phyloP scores from a whole-genome alignment of 2,113 vertebrate genomes.

The Vulpes lagopus region DNA sequence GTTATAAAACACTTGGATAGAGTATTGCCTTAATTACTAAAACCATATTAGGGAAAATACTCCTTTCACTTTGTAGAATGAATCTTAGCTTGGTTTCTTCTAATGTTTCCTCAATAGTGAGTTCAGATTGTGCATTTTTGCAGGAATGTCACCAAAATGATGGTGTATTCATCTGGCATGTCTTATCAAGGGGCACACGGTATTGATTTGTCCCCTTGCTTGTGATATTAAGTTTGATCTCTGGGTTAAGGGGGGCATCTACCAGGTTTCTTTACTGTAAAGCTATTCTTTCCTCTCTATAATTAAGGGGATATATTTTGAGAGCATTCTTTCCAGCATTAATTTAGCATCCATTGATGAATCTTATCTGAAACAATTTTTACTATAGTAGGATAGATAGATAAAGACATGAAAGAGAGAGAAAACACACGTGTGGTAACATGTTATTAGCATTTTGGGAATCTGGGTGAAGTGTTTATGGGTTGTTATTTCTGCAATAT shows the following conservation, averaged over 20 bases:
- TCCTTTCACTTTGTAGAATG: background rate
- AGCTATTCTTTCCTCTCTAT: background rate
- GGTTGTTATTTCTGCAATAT: background rate
- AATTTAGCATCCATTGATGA: background rate
- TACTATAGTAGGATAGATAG: background rate
- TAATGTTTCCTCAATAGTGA: background rate
- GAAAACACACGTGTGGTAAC: background rate
- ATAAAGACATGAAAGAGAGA: background rate
- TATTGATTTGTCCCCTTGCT: background rate
- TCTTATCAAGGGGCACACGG: background rate
- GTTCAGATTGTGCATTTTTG: background rate
- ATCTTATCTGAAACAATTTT: background rate
- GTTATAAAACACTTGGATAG: conserved; percentile 36
- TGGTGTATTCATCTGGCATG: background rate
- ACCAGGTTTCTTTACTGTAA: background rate
- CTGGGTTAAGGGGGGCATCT: background rate
- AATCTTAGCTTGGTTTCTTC: background rate
- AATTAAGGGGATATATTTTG: background rate
- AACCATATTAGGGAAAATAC: background rate
- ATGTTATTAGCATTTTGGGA: background rate
- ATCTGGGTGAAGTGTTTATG: background rate
- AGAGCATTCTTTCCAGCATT: background rate
- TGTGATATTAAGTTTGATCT: background rate
- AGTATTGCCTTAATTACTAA: background rate
- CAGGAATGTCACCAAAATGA: background rate